Evolutionary conservation across 2,113 vertebrate species (phyloP).

Genomic region (Ammodytes dubius): DNA sequence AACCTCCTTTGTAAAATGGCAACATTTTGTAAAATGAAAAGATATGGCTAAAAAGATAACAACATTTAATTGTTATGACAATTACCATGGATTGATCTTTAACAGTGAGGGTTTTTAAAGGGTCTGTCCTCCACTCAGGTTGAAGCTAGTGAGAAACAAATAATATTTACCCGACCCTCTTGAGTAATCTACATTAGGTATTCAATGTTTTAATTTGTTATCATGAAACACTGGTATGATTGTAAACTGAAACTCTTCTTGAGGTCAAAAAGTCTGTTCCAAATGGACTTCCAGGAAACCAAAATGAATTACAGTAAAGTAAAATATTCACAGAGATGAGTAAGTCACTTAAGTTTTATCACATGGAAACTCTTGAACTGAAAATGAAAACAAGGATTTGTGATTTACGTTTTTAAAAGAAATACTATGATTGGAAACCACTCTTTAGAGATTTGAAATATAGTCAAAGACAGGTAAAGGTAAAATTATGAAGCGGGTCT

Average conservation of each 20-base stretch:
- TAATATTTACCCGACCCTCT: neutral
- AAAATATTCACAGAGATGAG: neutral
- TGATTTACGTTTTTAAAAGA: neutral
- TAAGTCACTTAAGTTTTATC: neutral
- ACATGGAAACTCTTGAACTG: neutral
- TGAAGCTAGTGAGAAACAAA: neutral
- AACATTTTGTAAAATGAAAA: neutral
- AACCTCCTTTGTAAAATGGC: neutral
- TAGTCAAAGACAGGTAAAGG: neutral
- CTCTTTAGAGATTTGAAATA: neutral
- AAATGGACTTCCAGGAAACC: neutral
- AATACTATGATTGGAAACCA: neutral
- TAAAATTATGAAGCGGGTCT: slow-evolving; percentile 45
- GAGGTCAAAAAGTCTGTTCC: neutral
- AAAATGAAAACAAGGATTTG: neutral
- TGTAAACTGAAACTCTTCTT: neutral
- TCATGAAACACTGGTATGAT: too few relatives aligned
- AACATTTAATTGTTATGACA: neutral
- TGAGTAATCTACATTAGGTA: neutral
- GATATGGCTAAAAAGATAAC: neutral
- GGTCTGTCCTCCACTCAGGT: neutral
- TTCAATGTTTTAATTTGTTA: too few relatives aligned
- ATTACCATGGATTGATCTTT: neutral
- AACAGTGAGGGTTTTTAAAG: neutral
- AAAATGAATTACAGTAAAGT: neutral